These are phyloP conservation scores for Tholera decimalis DNA, from an alignment of 2,888 invertebrate species.

Conservation along the genomic window DNA sequence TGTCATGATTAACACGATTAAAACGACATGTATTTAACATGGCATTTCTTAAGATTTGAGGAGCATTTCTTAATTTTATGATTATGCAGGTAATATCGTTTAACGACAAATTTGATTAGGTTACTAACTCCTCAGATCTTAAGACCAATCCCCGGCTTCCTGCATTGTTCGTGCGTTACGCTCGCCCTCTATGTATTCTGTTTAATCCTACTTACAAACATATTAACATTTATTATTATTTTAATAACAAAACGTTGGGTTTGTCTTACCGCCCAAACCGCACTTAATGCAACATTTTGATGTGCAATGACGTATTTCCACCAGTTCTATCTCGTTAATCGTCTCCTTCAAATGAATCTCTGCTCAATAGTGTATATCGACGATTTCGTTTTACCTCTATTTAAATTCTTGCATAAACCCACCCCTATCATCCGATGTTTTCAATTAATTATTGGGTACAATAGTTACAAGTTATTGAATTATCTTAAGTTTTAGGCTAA, in stretches of 20 bases:
- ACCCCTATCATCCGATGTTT: constrained; percentile 79
- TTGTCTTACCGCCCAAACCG: constrained; percentile 49
- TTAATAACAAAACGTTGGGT: constrained; percentile 35
- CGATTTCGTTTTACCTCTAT: constrained; percentile 60
- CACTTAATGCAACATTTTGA: constrained; percentile 54
- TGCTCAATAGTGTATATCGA: constrained; percentile 76
- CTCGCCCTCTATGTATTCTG: constrained; percentile 49
- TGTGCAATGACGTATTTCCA: constrained; percentile 27
- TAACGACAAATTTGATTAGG: constrained; percentile 17
- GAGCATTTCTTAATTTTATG: constrained; percentile 60
- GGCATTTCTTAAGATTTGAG: constrained; percentile 75
- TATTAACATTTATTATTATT: constrained; percentile 50
- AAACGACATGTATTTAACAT: constrained; percentile 77
- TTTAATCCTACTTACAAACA: constrained; percentile 54
- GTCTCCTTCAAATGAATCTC: constrained; percentile 78
- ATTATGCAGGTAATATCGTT: neutral
- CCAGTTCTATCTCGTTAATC: constrained; percentile 26
- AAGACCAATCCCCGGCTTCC: constrained; percentile 66
- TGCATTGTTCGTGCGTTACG: constrained; percentile 69
- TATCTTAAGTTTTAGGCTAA: constrained; percentile 71
- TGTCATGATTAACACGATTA: constrained; percentile 84
- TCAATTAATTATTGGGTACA: constrained; percentile 61
- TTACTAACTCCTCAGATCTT: constrained; percentile 71
- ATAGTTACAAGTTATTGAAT: constrained; percentile 67
- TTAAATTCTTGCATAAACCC: constrained; percentile 83